Percentiles rank a stretch among this genome's conserved stretches.
These are phyloP conservation scores for Papilio gigon DNA, from an alignment of 2,888 invertebrate species.

Conservation along the genomic window DNA sequence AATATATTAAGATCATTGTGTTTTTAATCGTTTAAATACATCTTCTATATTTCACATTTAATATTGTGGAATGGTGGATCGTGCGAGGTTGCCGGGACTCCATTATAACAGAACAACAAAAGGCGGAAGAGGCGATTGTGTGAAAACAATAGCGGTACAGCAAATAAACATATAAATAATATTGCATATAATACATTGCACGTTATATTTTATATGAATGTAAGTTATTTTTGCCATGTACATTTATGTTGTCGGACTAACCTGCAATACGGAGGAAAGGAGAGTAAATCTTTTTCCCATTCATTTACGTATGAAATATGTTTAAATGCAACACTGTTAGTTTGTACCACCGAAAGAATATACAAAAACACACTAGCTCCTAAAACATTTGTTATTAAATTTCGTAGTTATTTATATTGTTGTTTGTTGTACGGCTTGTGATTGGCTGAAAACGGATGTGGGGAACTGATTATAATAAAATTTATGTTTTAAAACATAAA, in stretches of 20 bases:
- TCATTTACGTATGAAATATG: not conserved
- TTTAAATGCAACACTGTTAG: not conserved
- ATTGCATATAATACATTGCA: not conserved
- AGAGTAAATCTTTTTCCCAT: not conserved
- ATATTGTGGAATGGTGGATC: not conserved
- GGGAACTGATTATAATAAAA: no score
- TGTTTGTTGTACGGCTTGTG: no score
- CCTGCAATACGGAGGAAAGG: no score
- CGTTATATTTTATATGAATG: not conserved
- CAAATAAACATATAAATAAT: not conserved
- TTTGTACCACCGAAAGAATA: not conserved
- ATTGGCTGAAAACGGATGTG: no score
- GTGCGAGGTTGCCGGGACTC: not conserved
- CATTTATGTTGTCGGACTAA: no score
- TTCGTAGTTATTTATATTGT: not conserved
- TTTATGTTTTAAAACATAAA: no score
- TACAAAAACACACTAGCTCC: not conserved
- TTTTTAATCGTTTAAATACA: no score
- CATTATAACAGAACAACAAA: slow-evolving; percentile 15
- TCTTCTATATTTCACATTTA: not conserved
- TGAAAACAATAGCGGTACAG: slow-evolving; percentile 11
- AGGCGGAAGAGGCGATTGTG: slow-evolving; percentile 19
- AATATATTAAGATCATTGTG: no score
- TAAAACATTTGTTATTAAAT: not conserved
- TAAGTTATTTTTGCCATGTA: no score